Evolutionary conservation across 1,140 invertebrate species (phyloP).

Genomic region (Ceratitis capitata): DNA sequence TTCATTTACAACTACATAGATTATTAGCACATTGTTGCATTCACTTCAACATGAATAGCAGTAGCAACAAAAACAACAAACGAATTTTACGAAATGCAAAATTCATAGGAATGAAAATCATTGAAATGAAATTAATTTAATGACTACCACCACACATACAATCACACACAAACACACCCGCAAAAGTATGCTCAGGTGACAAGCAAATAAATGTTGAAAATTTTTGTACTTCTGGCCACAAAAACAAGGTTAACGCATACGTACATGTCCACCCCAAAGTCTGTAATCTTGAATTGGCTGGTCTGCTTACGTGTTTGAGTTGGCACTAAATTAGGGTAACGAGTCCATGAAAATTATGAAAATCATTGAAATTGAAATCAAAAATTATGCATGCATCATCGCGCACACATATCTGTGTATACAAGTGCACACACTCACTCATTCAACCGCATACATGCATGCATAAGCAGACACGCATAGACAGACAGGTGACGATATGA

Average conservation of each 20-base stretch:
- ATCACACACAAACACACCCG: neutral
- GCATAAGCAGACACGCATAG: neutral
- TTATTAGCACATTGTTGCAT: neutral
- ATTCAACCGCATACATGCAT: neutral
- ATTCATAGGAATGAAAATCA: neutral
- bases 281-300: neutral
- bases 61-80: no score
- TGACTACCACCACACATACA: neutral
- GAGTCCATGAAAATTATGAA: constrained; percentile 8
- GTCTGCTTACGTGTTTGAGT: neutral
- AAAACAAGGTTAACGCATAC: neutral
- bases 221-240: neutral
- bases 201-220: neutral
- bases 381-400: constrained; percentile 17
- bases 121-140: neutral
- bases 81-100: neutral
- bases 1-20: neutral
- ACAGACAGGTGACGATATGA: neutral
- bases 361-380: constrained; percentile 10
- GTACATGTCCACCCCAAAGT: neutral
- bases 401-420: no score
- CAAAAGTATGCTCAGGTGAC: no score
- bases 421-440: neutral
- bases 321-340: neutral
- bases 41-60: neutral